Evolutionary conservation across 2,888 invertebrate genomes (phyloP), one percentile per base, ranked within the genome.

Genomic region (Homarus gammarus): DNA sequence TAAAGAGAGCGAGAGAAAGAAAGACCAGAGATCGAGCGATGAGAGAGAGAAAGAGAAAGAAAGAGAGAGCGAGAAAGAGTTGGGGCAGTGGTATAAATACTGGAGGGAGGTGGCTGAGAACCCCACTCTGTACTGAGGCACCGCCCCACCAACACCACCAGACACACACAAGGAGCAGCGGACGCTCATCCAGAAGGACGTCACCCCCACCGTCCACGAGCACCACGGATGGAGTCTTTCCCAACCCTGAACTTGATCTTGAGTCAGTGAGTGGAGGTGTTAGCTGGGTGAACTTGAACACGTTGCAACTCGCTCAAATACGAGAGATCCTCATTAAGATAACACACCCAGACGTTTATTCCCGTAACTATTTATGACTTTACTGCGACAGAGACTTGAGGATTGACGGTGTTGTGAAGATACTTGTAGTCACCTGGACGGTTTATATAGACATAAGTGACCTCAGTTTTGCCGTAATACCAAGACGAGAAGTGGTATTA

Each of bases 11-110:
- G 44, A 36, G 61, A 79, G 61, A 61, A 38, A 61, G 61, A 36
- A 38, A 61, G 61, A 49, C n/a, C 5, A 27, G 27, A 10, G 27
- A 8, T 18, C 38, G 44, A 27, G 40, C 2, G 15, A 15, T 33
- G 73, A 78, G 78, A 78, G 51, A 51, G 31, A 51, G 49, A 78
- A 27, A 78, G 51, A 78, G 78, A 44, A 38, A 51, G 78, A 51
- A 33, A 78, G 78, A 78, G 78, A 44, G 78, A 78, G 78, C 27
- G 78, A 78, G 78, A 78, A 38, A 78, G 78, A 78, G 51, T n/a
- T 18, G n/a, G 78, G 56, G 33, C n/a, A 38, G n/a, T 8, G 33
- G 78, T 44, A 33, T 33, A 27, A 33, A 51, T 78, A 33, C 27
- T 31, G 51, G 49, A 51, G 78, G 78, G 31, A 77, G 49, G 49